These are phyloP conservation scores for Psephotus haematonotus DNA, from an alignment of 2,113 vertebrate species.

Conservation along the genomic window DNA sequence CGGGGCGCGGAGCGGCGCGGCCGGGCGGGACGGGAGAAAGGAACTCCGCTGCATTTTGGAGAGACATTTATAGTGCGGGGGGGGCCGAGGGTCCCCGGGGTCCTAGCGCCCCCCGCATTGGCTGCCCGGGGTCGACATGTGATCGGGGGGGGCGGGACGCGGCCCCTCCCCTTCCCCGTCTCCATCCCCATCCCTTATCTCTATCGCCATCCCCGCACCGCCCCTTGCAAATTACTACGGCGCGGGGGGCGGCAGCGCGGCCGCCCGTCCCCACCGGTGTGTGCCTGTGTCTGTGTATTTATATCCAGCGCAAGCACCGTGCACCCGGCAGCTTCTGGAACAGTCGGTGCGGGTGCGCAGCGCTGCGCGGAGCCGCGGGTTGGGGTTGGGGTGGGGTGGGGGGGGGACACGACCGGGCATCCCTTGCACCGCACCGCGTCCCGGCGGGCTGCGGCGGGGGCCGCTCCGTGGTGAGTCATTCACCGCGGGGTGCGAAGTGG, in stretches of 20 bases:
- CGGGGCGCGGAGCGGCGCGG: slow-evolving; percentile 62
- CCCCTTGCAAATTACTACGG: slow-evolving; percentile 64
- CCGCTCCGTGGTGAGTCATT: not conserved
- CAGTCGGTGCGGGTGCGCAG: not conserved
- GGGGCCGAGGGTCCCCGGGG: slow-evolving; percentile 80
- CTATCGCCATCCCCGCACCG: not conserved
- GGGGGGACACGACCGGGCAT: too few relatives aligned
- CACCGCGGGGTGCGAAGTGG: not conserved
- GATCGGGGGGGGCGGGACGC: slow-evolving; percentile 69
- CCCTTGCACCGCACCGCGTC: not conserved
- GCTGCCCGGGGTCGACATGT: slow-evolving; percentile 77
- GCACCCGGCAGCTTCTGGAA: not conserved
- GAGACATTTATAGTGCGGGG: slow-evolving; percentile 87
- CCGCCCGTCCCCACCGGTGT: not conserved
- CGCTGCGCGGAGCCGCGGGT: not conserved
- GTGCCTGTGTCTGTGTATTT: not conserved
- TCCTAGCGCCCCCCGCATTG: slow-evolving; percentile 82
- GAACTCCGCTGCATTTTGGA: slow-evolving; percentile 81
- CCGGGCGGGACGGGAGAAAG: slow-evolving; percentile 76
- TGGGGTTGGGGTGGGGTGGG: too few relatives aligned
- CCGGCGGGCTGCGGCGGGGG: not conserved
- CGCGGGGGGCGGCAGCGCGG: not conserved
- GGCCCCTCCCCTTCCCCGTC: not conserved
- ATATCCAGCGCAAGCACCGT: not conserved
- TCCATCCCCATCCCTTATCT: not conserved